phyloP scores from a whole-genome alignment of 2,888 invertebrate genomes.

The Therioaphis trifolii region DNA sequence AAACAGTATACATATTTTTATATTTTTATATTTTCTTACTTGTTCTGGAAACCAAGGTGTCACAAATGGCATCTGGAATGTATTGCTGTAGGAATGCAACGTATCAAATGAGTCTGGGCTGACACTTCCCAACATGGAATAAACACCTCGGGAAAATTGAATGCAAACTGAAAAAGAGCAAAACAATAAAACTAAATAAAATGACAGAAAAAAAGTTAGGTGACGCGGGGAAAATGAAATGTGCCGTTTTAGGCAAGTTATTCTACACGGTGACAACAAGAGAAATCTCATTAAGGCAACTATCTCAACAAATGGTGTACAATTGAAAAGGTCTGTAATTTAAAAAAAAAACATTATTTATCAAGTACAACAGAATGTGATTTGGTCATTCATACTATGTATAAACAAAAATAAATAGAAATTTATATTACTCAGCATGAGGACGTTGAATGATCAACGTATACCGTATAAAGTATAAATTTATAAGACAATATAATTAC shows the following conservation, averaged over 20 bases:
- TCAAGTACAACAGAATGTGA: neutral
- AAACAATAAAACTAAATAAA: conserved; percentile 42
- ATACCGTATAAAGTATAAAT: no score
- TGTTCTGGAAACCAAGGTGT: conserved; percentile 95
- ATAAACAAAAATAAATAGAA: no score
- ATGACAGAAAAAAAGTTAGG: neutral
- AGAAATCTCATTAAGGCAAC: conserved; percentile 1
- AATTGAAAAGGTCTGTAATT: neutral
- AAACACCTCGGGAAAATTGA: conserved; percentile 89
- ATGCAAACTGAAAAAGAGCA: conserved; percentile 79
- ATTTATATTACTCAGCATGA: no score
- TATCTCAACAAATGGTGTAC: neutral
- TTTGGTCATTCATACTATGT: no score
- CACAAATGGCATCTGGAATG: conserved; percentile 94
- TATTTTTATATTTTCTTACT: conserved; percentile 70
- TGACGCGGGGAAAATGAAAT: neutral
- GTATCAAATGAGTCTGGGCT: conserved; percentile 95
- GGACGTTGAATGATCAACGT: no score
- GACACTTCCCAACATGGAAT: conserved; percentile 90
- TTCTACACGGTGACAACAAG: neutral
- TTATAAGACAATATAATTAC: no score
- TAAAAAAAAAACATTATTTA: neutral
- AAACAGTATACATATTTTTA: no score
- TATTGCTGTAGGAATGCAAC: conserved; percentile 92
- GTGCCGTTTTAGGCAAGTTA: neutral